Base-by-base conservation (phyloP, 1,140 invertebrate species). In the Macrostomum lignano region DNA sequence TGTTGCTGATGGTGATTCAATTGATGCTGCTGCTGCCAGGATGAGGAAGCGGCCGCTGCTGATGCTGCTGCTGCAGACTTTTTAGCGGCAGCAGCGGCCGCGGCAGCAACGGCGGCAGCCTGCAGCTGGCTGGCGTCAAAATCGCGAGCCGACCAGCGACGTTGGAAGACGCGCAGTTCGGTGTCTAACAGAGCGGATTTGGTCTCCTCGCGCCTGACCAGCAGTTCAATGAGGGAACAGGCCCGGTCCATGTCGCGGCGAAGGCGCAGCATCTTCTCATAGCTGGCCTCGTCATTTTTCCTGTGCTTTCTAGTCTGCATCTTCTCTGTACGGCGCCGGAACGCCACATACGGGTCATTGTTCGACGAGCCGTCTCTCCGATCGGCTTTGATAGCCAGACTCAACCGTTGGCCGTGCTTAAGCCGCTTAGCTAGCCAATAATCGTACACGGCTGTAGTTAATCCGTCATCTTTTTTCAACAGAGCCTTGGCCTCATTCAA, bases 221-320 rank as follows among this genome's bases (percentile, higher is more conserved):
- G 14, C 9, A 28, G 19, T 28, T 28, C 14, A 9, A 28, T 28
- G 9, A 28, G 15, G 7, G 15, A 14, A 28, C 26, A 15, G 26
- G 9, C 15, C 15, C 3, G 9, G 15, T 68, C 71, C 26, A 94
- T 67, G 61, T 94, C 84, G 38, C 82, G 67, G 35, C 73, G 69
- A 39, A 96, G 63, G 61, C 91, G 94, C 40, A 94, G 64, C 84
- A 94, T 94, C 63, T 93, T 94, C 60, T 94, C 84, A 60, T 94
- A 96, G 32, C 81, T 88, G 41, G 74, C 73, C 63, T 96, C 88
- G 59, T 96, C 86, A 62, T 94, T 94, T 63, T 96, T 96, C 36
- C 86, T 70, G 65, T 88, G 88, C 61, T 94, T 96, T 42, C 88
- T 67, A n/a, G 88, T 96, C 63, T 94, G 86, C 84, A 96, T 96